These are phyloP conservation scores for Drosophila aldrichi DNA, from an alignment of 2,888 invertebrate genomes.

Conservation along the genomic window DNA sequence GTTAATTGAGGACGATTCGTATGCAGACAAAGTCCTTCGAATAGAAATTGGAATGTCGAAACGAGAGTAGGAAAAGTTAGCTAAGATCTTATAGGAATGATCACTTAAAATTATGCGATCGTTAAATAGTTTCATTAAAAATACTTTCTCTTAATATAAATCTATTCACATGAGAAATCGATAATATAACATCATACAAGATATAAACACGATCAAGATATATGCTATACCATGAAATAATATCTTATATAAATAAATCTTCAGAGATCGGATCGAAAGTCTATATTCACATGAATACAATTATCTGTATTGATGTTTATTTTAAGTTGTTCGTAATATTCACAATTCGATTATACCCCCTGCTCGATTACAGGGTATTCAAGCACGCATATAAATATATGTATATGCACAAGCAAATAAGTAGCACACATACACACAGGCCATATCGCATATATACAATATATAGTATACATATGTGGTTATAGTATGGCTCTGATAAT, in stretches of 20 bases:
- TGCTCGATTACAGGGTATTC: conserved; percentile 6
- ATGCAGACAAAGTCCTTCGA: neutral
- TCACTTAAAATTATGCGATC: neutral
- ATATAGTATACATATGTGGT: conserved; percentile 7
- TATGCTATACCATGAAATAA: no score
- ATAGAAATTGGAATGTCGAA: no score
- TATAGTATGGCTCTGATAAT: conserved; percentile 59
- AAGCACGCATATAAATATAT: conserved; percentile 7
- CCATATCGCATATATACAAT: conserved; percentile 23
- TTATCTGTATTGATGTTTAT: neutral
- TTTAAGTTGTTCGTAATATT: neutral
- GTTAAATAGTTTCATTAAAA: neutral
- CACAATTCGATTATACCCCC: neutral
- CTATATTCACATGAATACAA: neutral
- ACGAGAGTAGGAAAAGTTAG: neutral
- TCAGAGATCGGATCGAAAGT: neutral
- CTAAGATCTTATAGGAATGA: neutral
- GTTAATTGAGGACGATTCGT: neutral
- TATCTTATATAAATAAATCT: no score
- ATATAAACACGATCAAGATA: neutral
- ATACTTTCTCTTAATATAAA: neutral
- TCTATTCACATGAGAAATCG: no score
- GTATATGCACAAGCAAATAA: conserved; percentile 12
- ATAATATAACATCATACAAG: neutral
- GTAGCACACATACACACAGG: conserved; percentile 25